phyloP scores from a whole-genome alignment of 37 sponge, comb jelly and placozoan genomes.

The Chondrosia reniformis region DNA sequence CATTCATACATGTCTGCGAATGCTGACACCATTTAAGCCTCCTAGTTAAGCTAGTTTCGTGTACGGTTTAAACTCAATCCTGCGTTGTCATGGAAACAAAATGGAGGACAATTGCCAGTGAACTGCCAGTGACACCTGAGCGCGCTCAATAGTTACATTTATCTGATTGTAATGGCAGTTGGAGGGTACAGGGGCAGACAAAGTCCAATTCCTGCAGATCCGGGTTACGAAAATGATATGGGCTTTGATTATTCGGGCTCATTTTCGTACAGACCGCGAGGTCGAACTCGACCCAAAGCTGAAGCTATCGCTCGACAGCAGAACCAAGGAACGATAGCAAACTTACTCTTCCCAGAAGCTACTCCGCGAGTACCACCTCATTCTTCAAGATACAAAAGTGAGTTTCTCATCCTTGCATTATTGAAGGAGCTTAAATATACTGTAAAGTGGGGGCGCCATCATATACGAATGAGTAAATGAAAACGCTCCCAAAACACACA shows the following conservation, averaged over 20 bases:
- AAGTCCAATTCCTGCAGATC: conserved; percentile 41
- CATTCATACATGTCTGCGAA: too few species aligned
- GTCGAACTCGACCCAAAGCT: conserved; percentile 38
- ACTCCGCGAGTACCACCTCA: background rate
- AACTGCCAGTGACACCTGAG: too few species aligned
- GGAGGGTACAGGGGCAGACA: background rate
- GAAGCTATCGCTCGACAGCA: conserved; percentile 34
- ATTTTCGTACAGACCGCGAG: conserved; percentile 8
- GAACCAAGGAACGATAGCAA: conserved; percentile 30
- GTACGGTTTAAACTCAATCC: too few species aligned
- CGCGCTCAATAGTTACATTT: background rate
- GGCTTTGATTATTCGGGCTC: conserved; percentile 13
- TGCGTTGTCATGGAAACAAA: background rate
- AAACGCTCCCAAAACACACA: background rate
- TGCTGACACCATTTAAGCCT: too few species aligned
- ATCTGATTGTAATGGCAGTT: background rate
- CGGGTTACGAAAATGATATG: conserved; percentile 40
- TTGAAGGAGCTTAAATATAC: too few species aligned
- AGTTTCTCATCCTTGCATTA: too few species aligned
- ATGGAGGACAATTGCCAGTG: background rate
- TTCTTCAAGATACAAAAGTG: background rate
- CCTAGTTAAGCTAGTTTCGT: too few species aligned
- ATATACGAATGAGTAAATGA: background rate
- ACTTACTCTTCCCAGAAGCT: conserved; percentile 23
- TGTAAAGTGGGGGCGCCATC: too few species aligned